Conservation (phyloP, 1,140 invertebrate genomes). For the Fopius arisanus region DNA sequence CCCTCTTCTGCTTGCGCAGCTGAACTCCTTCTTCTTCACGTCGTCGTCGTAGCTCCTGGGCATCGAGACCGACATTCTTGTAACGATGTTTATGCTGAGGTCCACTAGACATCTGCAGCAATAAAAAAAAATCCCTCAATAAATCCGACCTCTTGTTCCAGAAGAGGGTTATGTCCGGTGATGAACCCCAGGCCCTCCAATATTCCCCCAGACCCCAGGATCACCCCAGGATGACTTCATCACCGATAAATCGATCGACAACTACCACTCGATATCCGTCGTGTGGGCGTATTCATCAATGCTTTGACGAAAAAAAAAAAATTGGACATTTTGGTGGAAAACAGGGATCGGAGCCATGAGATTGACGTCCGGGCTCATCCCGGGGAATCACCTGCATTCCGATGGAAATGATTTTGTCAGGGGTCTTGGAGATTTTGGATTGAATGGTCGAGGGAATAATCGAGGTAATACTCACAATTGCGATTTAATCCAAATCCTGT, state of each 20-base stretch:
- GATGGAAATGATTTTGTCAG: neutral
- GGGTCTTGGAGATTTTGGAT: neutral
- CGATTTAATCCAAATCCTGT: neutral
- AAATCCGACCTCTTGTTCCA: neutral
- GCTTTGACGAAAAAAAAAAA: conserved; percentile 9
- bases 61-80: conserved; percentile 93
- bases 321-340: conserved; percentile 33
- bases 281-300: conserved; percentile 18
- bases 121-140: neutral
- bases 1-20: conserved; percentile 93
- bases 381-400: neutral
- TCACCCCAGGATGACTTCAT: neutral
- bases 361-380: neutral
- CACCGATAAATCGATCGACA: neutral
- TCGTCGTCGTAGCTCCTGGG: conserved; percentile 88
- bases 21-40: conserved; percentile 97
- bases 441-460: neutral
- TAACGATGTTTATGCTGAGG: conserved; percentile 90
- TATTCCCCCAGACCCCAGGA: neutral
- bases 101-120: conserved; percentile 73
- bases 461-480: neutral
- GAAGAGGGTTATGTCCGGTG: conserved; percentile 7
- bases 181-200: neutral
- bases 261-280: neutral
- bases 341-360: neutral